These are phyloP conservation scores for Drosophila albomicans DNA, from an alignment of 1,140 invertebrate genomes.

Conservation along the genomic window DNA sequence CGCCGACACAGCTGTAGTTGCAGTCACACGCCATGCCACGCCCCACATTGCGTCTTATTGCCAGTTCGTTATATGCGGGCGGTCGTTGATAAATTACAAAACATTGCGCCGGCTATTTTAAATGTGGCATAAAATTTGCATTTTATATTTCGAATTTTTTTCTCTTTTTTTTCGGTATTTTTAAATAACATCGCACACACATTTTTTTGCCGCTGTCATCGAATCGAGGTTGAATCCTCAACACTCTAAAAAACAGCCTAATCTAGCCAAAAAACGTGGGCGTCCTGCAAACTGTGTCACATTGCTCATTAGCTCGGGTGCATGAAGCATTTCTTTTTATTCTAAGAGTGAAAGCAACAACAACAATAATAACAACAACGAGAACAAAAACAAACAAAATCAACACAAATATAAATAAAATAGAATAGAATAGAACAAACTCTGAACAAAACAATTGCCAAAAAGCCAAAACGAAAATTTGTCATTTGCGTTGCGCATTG, in stretches of 20 bases:
- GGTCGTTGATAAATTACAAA: constrained; percentile 81
- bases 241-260: constrained; percentile 54
- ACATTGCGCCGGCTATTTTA: constrained; percentile 77
- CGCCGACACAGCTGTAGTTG: constrained; percentile 57
- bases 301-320: constrained; percentile 75
- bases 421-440: constrained; percentile 7
- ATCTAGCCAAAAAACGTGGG: constrained; percentile 58
- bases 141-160: constrained; percentile 55
- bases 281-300: constrained; percentile 69
- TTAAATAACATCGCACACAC: constrained; percentile 17
- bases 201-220: constrained; percentile 59
- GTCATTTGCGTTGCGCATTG: constrained; percentile 62
- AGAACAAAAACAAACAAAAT: not conserved
- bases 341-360: constrained; percentile 43
- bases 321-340: constrained; percentile 67
- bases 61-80: constrained; percentile 54
- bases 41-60: constrained; percentile 22
- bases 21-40: constrained; percentile 65
- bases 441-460: constrained; percentile 48
- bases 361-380: constrained; percentile 5
- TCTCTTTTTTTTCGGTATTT: constrained; percentile 18
- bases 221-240: constrained; percentile 61
- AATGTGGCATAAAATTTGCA: constrained; percentile 82
- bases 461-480: constrained; percentile 56
- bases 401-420: constrained; percentile 2